Evolutionary conservation across 2,113 vertebrate genomes (phyloP).

Genomic region (Equus przewalskii): DNA sequence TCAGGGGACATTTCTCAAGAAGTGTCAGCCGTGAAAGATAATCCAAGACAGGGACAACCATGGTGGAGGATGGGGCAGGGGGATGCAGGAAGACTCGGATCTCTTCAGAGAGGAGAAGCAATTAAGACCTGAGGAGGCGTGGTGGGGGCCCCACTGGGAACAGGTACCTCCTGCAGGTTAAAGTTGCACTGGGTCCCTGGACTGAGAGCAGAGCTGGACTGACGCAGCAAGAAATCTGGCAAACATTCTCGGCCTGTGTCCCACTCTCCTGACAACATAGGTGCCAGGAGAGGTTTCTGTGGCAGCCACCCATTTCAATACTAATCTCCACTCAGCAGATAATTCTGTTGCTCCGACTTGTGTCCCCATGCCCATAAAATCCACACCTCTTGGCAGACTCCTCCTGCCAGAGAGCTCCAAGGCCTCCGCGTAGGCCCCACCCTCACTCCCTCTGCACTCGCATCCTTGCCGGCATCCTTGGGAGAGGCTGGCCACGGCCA

Average conservation of each 20-base stretch:
- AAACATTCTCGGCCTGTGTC: not conserved
- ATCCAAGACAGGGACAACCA: not conserved
- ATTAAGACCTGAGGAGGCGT: not conserved
- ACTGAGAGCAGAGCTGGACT: no score
- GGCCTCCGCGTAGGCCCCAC: no score
- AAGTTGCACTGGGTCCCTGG: rapidly evolving
- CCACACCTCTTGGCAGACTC: rapidly evolving
- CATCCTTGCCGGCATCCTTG: rapidly evolving
- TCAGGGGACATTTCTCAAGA: not conserved
- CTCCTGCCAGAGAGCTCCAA: rapidly evolving
- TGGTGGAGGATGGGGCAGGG: not conserved
- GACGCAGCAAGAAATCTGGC: not conserved
- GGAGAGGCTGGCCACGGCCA: rapidly evolving
- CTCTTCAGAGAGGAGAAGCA: not conserved
- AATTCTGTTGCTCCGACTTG: not conserved
- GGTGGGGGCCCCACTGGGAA: not conserved
- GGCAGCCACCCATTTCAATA: not conserved
- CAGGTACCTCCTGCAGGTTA: not conserved
- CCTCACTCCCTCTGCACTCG: not conserved
- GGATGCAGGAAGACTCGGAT: not conserved
- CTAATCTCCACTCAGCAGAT: no score
- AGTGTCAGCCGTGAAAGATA: rapidly evolving
- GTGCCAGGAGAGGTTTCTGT: not conserved
- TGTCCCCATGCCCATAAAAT: not conserved
- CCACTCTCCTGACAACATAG: not conserved